phyloP scores from a whole-genome alignment of 2,113 vertebrate genomes.

The Alligator mississippiensis region DNA sequence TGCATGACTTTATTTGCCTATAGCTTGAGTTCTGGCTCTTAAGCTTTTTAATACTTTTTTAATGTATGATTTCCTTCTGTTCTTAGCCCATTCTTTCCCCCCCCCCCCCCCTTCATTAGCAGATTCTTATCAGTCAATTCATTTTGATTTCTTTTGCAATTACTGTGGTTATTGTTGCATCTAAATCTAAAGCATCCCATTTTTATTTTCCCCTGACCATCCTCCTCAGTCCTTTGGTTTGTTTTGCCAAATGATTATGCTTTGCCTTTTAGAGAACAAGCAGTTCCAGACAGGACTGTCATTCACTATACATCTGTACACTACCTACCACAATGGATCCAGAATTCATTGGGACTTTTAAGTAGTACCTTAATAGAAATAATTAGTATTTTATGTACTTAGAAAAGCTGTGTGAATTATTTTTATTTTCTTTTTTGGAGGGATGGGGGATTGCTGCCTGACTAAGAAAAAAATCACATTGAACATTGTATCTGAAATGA shows the following conservation, averaged over 20 bases:
- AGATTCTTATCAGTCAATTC: not conserved
- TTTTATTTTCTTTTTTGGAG: not conserved
- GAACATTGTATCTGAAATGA: not conserved
- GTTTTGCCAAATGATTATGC: not conserved
- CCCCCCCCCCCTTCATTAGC: not conserved
- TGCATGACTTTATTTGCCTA: not conserved
- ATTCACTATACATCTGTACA: not conserved
- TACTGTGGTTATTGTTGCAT: not conserved
- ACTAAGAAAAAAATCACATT: not conserved
- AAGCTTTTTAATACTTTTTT: not conserved
- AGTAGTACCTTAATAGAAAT: not conserved
- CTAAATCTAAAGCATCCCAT: not conserved
- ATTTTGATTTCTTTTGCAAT: slow-evolving; percentile 11
- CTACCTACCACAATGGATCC: not conserved
- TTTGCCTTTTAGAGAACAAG: not conserved
- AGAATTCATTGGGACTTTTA: not conserved
- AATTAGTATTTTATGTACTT: not conserved
- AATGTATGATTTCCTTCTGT: not conserved
- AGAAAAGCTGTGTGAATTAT: not conserved
- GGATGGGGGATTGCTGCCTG: not conserved
- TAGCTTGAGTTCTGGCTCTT: not conserved
- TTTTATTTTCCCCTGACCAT: not conserved
- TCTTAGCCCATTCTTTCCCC: not conserved
- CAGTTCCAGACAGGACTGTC: not conserved
- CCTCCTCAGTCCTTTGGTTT: not conserved